phyloP scores from a whole-genome alignment of 2,797 vertebrate species.

The Sebastes taczanowskii region DNA sequence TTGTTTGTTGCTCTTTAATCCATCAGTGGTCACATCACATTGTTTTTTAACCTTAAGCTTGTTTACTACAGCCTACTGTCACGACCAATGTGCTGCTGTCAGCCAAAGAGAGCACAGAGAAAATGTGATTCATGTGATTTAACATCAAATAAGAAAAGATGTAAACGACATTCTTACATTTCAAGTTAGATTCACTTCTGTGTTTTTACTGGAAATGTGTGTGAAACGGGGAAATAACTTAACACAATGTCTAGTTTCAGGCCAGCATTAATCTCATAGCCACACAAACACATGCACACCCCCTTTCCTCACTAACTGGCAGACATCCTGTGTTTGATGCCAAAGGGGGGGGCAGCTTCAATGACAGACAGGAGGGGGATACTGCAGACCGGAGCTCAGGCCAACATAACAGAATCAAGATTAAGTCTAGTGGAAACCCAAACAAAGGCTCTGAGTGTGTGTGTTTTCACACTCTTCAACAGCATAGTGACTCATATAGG shows the following conservation, averaged over 20 bases:
- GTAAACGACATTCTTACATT: neutral
- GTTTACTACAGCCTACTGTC: neutral
- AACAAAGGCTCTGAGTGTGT: conserved; percentile 37
- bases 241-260: neutral
- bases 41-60: neutral
- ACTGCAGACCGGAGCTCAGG: conserved; percentile 37
- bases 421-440: conserved; percentile 55
- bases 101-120: neutral
- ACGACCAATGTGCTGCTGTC: neutral
- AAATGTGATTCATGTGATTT: neutral
- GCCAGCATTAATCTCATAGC: neutral
- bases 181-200: neutral
- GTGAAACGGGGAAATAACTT: neutral
- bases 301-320: conserved; percentile 6
- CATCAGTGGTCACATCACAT: neutral
- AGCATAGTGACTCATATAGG: neutral
- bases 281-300: conserved; percentile 29
- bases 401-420: conserved; percentile 49
- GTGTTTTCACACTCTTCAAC: neutral
- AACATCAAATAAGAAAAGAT: neutral
- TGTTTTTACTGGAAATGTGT: neutral
- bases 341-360: conserved; percentile 15
- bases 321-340: conserved; percentile 33
- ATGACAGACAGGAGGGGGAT: conserved; percentile 29
- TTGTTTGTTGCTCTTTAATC: neutral